phyloP scores from a whole-genome alignment of 2,888 invertebrate species.

The Cyrtodaria siliqua region DNA sequence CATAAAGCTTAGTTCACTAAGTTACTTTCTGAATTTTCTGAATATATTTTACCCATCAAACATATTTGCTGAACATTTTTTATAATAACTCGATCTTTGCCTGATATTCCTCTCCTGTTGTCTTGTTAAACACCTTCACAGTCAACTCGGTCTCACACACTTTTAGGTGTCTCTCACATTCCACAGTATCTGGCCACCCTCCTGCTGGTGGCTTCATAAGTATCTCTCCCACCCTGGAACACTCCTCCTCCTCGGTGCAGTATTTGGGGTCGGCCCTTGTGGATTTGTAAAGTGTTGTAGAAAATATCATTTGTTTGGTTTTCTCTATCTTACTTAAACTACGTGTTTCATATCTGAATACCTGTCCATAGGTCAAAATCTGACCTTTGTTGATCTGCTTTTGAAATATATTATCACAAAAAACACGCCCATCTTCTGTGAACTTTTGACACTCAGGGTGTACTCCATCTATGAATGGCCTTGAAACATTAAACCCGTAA shows the following conservation, averaged over 20 bases:
- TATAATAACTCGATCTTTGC: too few species aligned
- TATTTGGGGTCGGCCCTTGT: neutral
- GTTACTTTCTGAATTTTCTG: too few species aligned
- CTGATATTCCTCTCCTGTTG: conserved; percentile 4
- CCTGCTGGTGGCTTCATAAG: conserved; percentile 10
- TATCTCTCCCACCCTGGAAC: conserved; percentile 4
- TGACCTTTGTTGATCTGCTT: conserved; percentile 18
- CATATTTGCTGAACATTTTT: too few species aligned
- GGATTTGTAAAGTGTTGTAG: neutral
- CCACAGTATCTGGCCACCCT: conserved; percentile 7
- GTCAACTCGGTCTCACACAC: conserved; percentile 10
- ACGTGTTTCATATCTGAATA: neutral
- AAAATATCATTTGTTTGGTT: neutral
- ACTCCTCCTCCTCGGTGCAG: conserved; percentile 9
- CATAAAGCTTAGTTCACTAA: too few species aligned
- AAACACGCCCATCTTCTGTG: neutral
- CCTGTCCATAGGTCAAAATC: conserved; percentile 9
- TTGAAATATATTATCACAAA: conserved; percentile 2
- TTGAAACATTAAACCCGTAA: neutral
- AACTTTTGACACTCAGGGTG: conserved; percentile 6
- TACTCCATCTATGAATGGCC: conserved; percentile 1
- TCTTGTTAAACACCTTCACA: conserved; percentile 2
- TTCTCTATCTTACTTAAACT: neutral
- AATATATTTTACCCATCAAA: too few species aligned
- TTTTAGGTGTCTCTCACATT: conserved; percentile 2